Base-by-base conservation (phyloP, 2,797 vertebrate genomes). In the Acrossocheilus wenchowensis region DNA sequence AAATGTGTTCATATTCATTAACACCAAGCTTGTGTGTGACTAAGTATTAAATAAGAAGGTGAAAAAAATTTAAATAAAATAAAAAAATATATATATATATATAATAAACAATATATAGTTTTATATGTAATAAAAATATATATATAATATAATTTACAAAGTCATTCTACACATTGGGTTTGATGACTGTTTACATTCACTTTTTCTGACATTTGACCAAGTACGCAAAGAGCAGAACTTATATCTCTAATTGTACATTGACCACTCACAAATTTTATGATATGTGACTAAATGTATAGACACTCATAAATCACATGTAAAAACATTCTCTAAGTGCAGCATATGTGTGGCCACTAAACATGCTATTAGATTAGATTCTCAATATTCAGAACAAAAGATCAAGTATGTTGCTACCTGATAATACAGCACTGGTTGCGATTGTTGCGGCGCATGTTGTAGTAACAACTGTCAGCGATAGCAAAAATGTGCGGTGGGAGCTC, bases 401-500 rank as follows among this genome's bases (percentile, higher is more conserved):
- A 54, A 11, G 43, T n/a, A 87, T 26, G 21, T 48, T 1, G 30
- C 30, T 30, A 89, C 88, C 88, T 91, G 78, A 88, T 89, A 60
- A 89, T 85, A 74, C 88, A 91, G 74, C 90, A 89, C 79, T 87
- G 87, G 78, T 81, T 89, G 81, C 52, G n/a, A 54, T 89, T 94
- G 78, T 95, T 94, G 77, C 93, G 96, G 54, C 84, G 95, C 96
- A 99, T 96, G 91, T 96, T 97, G 90, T 95, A 97, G 92, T 97
- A 97, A 89, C 96, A 97, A 91, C 91, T 92, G 89, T 98, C 97
- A 54, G 97, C 97, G 0, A 98, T 94, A 92, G 97, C 97, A 0
- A 98, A 99, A 89, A 99, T 93, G 26, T 99, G 98, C 0, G 98
- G 98, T 0, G 97, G 97, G 50, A 98, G 94, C 83, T 98, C 97